A percentile compares a stretch with the other conserved stretches of the same genome.
phyloP scores from a whole-genome alignment of 2,888 invertebrate genomes.

The Lycophotia porphyrea region DNA sequence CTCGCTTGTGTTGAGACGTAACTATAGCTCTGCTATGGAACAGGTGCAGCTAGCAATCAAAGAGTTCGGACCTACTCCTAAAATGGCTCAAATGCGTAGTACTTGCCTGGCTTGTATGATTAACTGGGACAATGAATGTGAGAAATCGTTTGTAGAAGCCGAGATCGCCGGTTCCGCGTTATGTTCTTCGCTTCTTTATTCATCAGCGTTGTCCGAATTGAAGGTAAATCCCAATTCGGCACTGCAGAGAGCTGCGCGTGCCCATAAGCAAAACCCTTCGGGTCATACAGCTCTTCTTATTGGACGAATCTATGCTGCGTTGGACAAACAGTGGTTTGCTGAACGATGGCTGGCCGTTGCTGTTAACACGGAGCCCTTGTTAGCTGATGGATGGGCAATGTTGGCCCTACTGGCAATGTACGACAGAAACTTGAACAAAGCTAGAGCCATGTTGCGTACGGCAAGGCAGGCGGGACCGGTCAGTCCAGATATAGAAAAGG shows the following conservation, averaged over 20 bases:
- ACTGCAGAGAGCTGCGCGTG: slow-evolving; percentile 84
- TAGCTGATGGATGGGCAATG: slow-evolving; percentile 86
- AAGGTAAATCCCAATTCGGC: slow-evolving; percentile 73
- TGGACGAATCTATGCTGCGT: slow-evolving; percentile 77
- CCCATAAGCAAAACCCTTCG: slow-evolving; percentile 81
- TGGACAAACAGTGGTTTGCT: slow-evolving; percentile 77
- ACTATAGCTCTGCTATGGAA: slow-evolving; percentile 75
- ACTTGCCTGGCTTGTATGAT: slow-evolving; percentile 74
- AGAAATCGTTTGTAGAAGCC: slow-evolving; percentile 74
- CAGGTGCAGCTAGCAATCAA: slow-evolving; percentile 74
- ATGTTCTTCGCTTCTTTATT: slow-evolving; percentile 77
- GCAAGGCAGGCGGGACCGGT: slow-evolving; percentile 82
- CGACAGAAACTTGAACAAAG: slow-evolving; percentile 77
- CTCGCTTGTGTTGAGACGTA: slow-evolving; percentile 75
- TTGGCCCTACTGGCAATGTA: slow-evolving; percentile 81
- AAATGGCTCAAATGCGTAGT: slow-evolving; percentile 82
- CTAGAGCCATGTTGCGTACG: slow-evolving; percentile 81
- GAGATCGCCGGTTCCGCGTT: slow-evolving; percentile 78
- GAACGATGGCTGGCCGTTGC: slow-evolving; percentile 84
- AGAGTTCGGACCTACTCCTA: slow-evolving; percentile 79
- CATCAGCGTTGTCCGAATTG: slow-evolving; percentile 77
- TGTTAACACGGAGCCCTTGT: slow-evolving; percentile 81
- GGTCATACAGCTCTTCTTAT: slow-evolving; percentile 82
- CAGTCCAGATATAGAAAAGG: slow-evolving; percentile 77
- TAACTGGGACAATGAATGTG: slow-evolving; percentile 82